Evolutionary conservation across 2,113 vertebrate species (phyloP), one percentile per base, ranked within the genome.

Genomic region (Rhombomys opimus): DNA sequence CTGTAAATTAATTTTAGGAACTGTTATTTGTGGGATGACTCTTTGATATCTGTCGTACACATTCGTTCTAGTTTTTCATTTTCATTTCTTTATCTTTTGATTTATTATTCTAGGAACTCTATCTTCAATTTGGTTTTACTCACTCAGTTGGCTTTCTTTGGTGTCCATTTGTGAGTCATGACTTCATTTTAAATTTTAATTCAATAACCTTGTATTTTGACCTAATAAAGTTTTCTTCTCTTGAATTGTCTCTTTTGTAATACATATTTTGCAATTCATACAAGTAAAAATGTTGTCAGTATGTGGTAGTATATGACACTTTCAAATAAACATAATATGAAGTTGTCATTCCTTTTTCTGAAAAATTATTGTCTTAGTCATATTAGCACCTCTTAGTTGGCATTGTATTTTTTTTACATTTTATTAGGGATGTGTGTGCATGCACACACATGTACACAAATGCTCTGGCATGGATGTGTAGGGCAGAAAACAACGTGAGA

Each of bases 81-180:
- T 93, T 98, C 95, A 86, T 93, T 96, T 96, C 89, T 87, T 95
- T 90, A 87, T 93, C 92, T 94, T 91, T 89, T 95, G 67, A 68
- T 87, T 97, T 57, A 87, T 54, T 94, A 90, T 97, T 98, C 96
- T 96, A 95, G 90, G 97, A 98, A 98, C 95, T 91, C 93, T 85
- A 93, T 97, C 96, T 96, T 90, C n/a, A 57, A 68, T 76, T 80
- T 91, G 46, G 78, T 95, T 75, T 93, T 81, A 9, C 93, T 96
- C 27, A 3, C 70, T 85, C 61, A 90, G 90, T 96, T 93, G 41
- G 91, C 93, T 96, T 88, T 81, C 91, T 95, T 95, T 81, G 59
- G 4, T 4, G 85, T 93, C 68, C 32, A 65, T 90, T 76, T 52
- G 27, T 32, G 93, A 93, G 70, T 78, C 80, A 38, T 32, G 41